Base-by-base conservation (phyloP, 2,113 vertebrate species). In the Sebastes fasciatus region DNA sequence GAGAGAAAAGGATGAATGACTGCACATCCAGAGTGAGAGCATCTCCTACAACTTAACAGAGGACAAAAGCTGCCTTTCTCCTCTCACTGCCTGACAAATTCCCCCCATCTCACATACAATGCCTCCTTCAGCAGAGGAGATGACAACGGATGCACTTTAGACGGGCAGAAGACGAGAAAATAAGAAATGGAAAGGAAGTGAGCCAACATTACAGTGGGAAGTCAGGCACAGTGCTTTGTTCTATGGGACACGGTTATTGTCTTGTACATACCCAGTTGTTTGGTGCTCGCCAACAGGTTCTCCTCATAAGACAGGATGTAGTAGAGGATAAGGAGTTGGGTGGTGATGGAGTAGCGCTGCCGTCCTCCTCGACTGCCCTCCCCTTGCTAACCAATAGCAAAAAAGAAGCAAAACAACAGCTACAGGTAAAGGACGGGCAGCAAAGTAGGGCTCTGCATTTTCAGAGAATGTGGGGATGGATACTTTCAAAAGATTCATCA, bases 261-360 rank as follows among this genome's bases (percentile, higher is more conserved):
- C 52, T 8, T 67, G 45, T 90, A 91, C 88, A 57, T 91, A 99
- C 98, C 98, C 66, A 99, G 93, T 10, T 97, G 95, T 95, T 99
- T 99, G 0, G 98, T 98, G 94, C 92, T 99, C 34, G 97, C 96
- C 71, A 99, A 93, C 51, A 99, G 96, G n/a, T 97, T 97, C 83
- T 99, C 98, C 74, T 99, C 98, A 0, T 98, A 99, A 0, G 98
- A 99, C 80, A 99, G 94, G 75, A 98, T 96, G 0, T 99, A 99
- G 90, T 99, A 99, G 60, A 99, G 97, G 89, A 99, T 96, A 6
- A 99, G 94, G 60, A 99, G 95, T 2, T 98, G 98, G 1, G 97
- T 97, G 46, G 98, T 99, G 94, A 99, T 99, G 80, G 97, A 97
- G 88, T 96, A 97, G 49, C 91, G 95, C 7, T 95, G 96, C 2